Conservation (phyloP, 1,140 invertebrate genomes). For the Drosophila prosaltans region DNA sequence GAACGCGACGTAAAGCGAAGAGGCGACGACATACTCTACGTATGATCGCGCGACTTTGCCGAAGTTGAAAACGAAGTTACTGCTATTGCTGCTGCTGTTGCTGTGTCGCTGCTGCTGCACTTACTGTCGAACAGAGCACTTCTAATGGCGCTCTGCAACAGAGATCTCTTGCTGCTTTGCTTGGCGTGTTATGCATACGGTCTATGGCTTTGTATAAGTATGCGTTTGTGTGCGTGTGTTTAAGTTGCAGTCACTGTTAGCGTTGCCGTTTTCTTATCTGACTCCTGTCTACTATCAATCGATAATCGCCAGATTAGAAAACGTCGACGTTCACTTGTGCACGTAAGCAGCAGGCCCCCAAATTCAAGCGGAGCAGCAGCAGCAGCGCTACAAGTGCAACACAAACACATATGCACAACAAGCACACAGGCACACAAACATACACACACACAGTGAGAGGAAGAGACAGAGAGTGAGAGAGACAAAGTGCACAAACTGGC, state of each 20-base stretch:
- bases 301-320: slow-evolving; percentile 77
- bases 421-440: not conserved
- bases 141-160: slow-evolving; percentile 13
- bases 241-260: slow-evolving; percentile 20
- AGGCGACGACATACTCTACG: slow-evolving; percentile 23
- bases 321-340: slow-evolving; percentile 74
- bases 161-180: slow-evolving; percentile 26
- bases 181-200: not conserved
- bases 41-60: slow-evolving; percentile 22
- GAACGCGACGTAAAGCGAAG: slow-evolving; percentile 47
- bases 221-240: slow-evolving; percentile 16
- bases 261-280: slow-evolving; percentile 45
- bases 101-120: slow-evolving; percentile 12
- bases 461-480: not conserved
- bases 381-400: slow-evolving; percentile 73
- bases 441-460: not conserved
- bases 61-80: slow-evolving; percentile 15
- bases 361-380: slow-evolving; percentile 30
- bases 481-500: not conserved
- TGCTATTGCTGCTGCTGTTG: slow-evolving; percentile 24
- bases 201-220: not conserved
- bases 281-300: slow-evolving; percentile 56
- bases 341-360: slow-evolving; percentile 67
- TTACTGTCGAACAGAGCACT: slow-evolving; percentile 5
- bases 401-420: slow-evolving; percentile 37